Conservation (phyloP, 1,140 invertebrate genomes). For the Aphidius ervi region DNA sequence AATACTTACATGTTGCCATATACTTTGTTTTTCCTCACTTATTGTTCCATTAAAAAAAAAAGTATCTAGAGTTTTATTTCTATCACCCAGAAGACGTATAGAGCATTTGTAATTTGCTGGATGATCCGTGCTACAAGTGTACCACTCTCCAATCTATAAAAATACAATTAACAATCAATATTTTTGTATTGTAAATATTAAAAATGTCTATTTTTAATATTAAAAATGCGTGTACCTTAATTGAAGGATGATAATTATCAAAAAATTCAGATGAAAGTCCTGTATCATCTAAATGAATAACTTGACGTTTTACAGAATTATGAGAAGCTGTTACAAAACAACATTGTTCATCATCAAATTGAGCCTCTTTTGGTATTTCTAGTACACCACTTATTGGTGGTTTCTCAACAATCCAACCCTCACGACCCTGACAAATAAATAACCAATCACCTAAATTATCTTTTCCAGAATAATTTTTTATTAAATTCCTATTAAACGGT, state of each 20-base stretch:
- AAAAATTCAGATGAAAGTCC: conserved; percentile 42
- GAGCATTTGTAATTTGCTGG: conserved; percentile 34
- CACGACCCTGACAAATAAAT: conserved; percentile 35
- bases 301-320: conserved; percentile 43
- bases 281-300: conserved; percentile 40
- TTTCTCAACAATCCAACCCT: conserved; percentile 40
- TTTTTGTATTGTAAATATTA: not conserved
- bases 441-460: conserved; percentile 37
- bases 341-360: conserved; percentile 33
- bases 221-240: not conserved
- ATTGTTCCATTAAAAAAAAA: conserved; percentile 29
- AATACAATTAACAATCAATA: not conserved
- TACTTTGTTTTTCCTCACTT: conserved; percentile 36
- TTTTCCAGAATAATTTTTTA: conserved; percentile 50
- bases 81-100: conserved; percentile 26
- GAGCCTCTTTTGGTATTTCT: conserved; percentile 35
- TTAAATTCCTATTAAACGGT: conserved; percentile 46
- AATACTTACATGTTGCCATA: conserved; percentile 38
- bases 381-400: conserved; percentile 38
- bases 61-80: conserved; percentile 24
- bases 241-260: conserved; percentile 39
- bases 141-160: conserved; percentile 44
- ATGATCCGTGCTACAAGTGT: conserved; percentile 42
- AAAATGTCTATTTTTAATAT: not conserved
- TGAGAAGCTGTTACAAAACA: conserved; percentile 50